Percentiles rank a stretch among this genome's conserved stretches.
Evolutionary conservation across 2,113 vertebrate species (phyloP).

Genomic region (Phylloscopus whistleri): DNA sequence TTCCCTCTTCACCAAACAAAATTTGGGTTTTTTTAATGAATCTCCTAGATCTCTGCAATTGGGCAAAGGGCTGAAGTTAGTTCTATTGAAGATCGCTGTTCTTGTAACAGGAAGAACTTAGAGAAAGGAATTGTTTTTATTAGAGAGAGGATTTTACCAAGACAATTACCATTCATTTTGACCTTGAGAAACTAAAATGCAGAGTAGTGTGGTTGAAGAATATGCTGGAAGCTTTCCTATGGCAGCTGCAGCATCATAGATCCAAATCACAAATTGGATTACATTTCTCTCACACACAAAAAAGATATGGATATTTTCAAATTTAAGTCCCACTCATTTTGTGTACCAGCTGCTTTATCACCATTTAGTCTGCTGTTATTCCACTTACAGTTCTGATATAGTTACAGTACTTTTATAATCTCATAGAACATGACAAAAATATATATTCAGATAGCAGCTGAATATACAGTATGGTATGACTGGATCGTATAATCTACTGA

Average conservation of each 20-base stretch:
- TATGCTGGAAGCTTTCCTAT: conserved; percentile 19
- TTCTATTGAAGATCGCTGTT: background rate
- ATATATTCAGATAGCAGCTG: conserved; percentile 5
- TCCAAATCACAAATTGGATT: conserved; percentile 17
- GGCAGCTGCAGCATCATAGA: background rate
- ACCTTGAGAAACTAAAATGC: background rate
- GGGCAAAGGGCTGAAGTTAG: background rate
- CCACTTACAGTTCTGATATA: conserved; percentile 30
- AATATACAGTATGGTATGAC: background rate
- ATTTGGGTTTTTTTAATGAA: background rate
- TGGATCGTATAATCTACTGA: background rate
- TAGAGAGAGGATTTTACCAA: background rate
- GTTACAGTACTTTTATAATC: conserved; percentile 10
- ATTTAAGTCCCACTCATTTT: conserved; percentile 47
- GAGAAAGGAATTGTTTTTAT: background rate
- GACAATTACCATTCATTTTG: background rate
- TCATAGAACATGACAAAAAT: conserved; percentile 14
- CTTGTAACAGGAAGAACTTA: background rate
- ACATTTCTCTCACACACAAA: background rate
- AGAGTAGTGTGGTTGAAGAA: background rate
- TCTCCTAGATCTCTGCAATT: background rate
- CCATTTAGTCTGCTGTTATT: conserved; percentile 40
- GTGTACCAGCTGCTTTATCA: conserved; percentile 46
- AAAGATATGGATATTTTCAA: conserved; percentile 45
- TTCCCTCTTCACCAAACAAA: background rate